phyloP scores from a whole-genome alignment of 2,113 vertebrate species.

The Machaerirhynchus nigripectus region DNA sequence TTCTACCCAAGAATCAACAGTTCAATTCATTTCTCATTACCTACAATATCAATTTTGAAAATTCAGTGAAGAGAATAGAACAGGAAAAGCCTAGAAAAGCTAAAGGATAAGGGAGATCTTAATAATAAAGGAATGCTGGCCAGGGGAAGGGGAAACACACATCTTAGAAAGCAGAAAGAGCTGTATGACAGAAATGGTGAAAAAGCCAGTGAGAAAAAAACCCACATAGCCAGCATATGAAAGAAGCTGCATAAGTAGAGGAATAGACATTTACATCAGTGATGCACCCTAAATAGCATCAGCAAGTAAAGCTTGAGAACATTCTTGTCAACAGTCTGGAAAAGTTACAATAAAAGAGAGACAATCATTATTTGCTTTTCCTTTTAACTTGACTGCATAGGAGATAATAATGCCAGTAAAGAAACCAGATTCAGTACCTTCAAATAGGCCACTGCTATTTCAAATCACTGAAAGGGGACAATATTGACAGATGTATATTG shows the following conservation, averaged over 20 bases:
- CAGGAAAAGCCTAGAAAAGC: not conserved
- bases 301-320: not conserved
- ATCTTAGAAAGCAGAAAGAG: not conserved
- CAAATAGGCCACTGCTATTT: not conserved
- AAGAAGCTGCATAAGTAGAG: not conserved
- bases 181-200: not conserved
- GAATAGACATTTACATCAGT: not conserved
- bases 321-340: not conserved
- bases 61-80: not conserved
- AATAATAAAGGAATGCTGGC: not conserved
- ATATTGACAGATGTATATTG: not conserved
- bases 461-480: not conserved
- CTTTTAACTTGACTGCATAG: not conserved
- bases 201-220: not conserved
- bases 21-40: not conserved
- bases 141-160: not conserved
- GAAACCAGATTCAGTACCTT: not conserved
- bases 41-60: not conserved
- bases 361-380: not conserved
- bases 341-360: not conserved
- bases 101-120: not conserved
- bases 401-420: not conserved
- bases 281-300: not conserved
- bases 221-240: not conserved
- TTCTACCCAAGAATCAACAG: not conserved